Evolutionary conservation across 1,140 invertebrate genomes (phyloP).

Genomic region (Achatina immaculata): DNA sequence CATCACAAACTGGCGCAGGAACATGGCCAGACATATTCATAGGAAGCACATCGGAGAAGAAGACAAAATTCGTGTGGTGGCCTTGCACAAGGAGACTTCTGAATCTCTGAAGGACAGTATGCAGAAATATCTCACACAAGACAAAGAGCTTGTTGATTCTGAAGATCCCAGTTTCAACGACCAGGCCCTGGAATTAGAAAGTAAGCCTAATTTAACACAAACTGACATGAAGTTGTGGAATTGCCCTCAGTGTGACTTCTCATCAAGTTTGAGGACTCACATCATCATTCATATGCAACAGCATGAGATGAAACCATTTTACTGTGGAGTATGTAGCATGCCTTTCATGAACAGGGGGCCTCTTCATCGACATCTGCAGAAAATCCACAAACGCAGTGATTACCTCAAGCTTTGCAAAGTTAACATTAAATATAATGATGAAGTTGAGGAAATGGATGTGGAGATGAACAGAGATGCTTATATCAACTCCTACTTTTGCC

Average conservation of each 20-base stretch:
- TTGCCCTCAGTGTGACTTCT: slow-evolving; percentile 62
- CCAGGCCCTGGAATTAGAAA: neutral
- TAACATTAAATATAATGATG: slow-evolving; percentile 47
- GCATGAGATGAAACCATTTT: slow-evolving; percentile 61
- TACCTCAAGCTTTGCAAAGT: slow-evolving; percentile 38
- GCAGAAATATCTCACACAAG: neutral
- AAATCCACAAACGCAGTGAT: slow-evolving; percentile 47
- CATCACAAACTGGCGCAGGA: slow-evolving; percentile 67
- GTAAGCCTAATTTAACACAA: neutral
- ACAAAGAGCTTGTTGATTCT: neutral
- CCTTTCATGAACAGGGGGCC: slow-evolving; percentile 58
- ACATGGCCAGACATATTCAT: slow-evolving; percentile 64
- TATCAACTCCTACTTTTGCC: slow-evolving; percentile 55
- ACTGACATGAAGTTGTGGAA: slow-evolving; percentile 57
- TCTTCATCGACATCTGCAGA: slow-evolving; percentile 57
- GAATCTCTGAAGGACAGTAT: neutral
- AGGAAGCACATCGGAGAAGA: slow-evolving; percentile 54
- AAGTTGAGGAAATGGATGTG: neutral
- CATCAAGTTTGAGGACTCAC: slow-evolving; percentile 51
- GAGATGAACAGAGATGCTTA: slow-evolving; percentile 37
- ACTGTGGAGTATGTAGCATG: slow-evolving; percentile 56
- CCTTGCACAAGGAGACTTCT: neutral
- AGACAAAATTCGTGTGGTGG: neutral
- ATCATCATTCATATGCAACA: slow-evolving; percentile 59
- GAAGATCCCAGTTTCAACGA: neutral